Conservation (phyloP, 2,888 invertebrate species). For the Platycnemis pennipes region DNA sequence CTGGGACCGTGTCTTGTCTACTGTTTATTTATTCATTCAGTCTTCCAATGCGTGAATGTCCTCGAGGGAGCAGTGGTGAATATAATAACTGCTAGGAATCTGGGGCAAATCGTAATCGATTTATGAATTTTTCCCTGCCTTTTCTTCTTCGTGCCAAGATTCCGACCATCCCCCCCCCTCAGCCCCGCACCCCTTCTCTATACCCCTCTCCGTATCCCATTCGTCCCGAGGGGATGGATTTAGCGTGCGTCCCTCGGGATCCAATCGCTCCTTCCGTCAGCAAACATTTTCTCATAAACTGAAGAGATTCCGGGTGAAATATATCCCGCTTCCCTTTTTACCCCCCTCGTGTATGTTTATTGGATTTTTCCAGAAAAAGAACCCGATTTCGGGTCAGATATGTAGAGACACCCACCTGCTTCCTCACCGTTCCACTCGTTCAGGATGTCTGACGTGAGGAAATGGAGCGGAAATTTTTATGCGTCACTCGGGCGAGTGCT, state of each 20-base stretch:
- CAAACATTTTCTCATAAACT: constrained; percentile 28
- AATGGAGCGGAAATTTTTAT: not conserved
- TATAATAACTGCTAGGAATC: not conserved
- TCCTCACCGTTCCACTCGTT: not conserved
- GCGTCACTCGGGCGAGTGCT: not conserved
- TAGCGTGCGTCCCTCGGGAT: not conserved
- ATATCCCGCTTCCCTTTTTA: not conserved
- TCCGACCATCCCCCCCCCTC: not conserved
- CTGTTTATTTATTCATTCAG: no score
- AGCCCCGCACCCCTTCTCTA: not conserved
- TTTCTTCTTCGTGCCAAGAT: not conserved
- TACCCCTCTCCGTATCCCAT: not conserved
- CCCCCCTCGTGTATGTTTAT: not conserved
- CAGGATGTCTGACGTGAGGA: not conserved
- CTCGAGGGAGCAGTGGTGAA: not conserved
- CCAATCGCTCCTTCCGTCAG: not conserved
- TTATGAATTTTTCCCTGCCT: not conserved
- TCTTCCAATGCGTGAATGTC: not conserved
- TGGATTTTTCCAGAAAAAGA: not conserved
- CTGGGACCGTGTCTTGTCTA: no score
- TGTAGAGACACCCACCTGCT: not conserved
- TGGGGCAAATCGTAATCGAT: not conserved
- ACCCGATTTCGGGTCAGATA: not conserved
- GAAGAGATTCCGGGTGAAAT: not conserved
- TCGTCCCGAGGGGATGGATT: not conserved